Percentiles rank a stretch among this genome's conserved stretches.
These are phyloP conservation scores for Augochlora pura DNA, from an alignment of 1,140 invertebrate genomes.

Conservation along the genomic window DNA sequence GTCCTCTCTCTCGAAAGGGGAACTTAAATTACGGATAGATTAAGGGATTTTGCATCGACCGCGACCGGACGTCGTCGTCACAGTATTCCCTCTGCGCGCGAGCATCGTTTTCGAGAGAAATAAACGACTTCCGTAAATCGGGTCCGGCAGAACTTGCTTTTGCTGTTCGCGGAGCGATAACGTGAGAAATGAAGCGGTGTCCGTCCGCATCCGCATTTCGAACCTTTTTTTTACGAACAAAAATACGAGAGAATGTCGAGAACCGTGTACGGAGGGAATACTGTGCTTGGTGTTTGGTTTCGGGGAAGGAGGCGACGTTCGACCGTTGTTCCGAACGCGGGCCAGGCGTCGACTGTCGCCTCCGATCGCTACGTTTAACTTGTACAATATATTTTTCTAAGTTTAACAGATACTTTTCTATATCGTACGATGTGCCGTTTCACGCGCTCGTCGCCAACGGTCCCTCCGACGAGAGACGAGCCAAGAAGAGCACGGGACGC, in stretches of 20 bases:
- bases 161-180: too few relatives aligned
- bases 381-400: conserved; percentile 64
- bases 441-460: neutral
- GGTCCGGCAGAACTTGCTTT: too few relatives aligned
- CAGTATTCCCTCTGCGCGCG: neutral
- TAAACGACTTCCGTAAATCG: too few relatives aligned
- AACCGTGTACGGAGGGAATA: neutral
- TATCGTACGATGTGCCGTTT: conserved; percentile 19
- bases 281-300: neutral
- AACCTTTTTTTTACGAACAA: too few relatives aligned
- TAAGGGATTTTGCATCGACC: conserved; percentile 14
- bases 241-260: neutral
- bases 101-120: too few relatives aligned
- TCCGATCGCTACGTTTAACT: conserved; percentile 18
- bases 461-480: neutral
- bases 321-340: neutral
- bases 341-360: neutral
- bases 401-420: conserved; percentile 43
- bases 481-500: too few relatives aligned
- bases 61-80: conserved; percentile 3
- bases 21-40: conserved; percentile 40
- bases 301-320: neutral
- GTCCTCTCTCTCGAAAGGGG: conserved; percentile 24
- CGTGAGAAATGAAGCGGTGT: too few relatives aligned
- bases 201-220: too few relatives aligned